Conservation (phyloP, 2,113 vertebrate species). For the Cnemophilus loriae region DNA sequence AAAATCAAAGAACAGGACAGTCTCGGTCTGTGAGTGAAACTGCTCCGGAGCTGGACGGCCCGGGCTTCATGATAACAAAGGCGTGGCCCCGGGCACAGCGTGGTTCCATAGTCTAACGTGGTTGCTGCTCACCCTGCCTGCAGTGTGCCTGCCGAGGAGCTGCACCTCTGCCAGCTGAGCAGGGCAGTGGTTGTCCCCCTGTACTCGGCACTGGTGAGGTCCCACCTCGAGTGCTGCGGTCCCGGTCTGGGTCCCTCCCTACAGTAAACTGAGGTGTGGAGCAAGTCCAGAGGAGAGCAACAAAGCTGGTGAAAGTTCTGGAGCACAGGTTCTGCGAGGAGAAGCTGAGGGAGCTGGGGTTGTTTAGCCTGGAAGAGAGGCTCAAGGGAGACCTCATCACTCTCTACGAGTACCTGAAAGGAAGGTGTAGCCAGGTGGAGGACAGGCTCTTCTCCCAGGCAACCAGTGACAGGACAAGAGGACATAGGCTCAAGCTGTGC, state of each 20-base stretch:
- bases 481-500: neutral
- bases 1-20: rapidly evolving
- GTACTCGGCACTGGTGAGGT: neutral
- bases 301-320: neutral
- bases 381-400: rapidly evolving
- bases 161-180: rapidly evolving
- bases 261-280: neutral
- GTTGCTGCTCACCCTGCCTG: rapidly evolving
- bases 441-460: neutral
- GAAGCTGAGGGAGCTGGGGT: neutral
- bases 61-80: rapidly evolving
- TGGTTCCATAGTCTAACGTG: rapidly evolving
- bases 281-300: neutral
- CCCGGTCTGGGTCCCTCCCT: neutral
- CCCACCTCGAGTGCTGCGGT: neutral
- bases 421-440: neutral
- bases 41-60: rapidly evolving
- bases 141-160: rapidly evolving
- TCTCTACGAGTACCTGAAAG: neutral
- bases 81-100: rapidly evolving
- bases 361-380: neutral
- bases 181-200: neutral
- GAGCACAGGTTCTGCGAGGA: neutral
- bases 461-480: neutral
- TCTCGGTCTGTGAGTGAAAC: rapidly evolving